Conservation (phyloP, 2,113 vertebrate species). For the Ellobius talpinus region DNA sequence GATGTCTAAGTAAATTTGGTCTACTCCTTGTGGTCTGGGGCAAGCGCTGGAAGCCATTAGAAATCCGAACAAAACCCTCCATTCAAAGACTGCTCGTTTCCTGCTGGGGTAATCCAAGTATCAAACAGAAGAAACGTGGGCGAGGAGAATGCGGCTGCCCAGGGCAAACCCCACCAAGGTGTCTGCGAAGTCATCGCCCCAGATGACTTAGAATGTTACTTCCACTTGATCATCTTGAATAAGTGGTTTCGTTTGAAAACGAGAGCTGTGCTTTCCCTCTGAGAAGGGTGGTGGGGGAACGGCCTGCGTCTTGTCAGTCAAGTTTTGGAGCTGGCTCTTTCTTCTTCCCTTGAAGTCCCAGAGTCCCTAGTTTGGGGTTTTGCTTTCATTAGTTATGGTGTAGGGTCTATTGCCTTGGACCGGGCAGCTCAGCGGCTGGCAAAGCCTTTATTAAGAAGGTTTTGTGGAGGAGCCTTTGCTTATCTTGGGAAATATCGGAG, state of each 20-base stretch:
- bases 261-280: slow-evolving; percentile 36
- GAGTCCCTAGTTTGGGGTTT: slow-evolving; percentile 58
- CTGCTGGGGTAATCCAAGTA: slow-evolving; percentile 92
- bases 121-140: slow-evolving; percentile 89
- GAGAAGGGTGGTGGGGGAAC: slow-evolving; percentile 30
- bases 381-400: slow-evolving; percentile 57
- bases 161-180: slow-evolving; percentile 80
- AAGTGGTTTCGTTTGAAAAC: slow-evolving; percentile 77
- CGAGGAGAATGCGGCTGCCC: slow-evolving; percentile 81
- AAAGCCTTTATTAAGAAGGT: slow-evolving; percentile 71
- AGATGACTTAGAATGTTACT: slow-evolving; percentile 68
- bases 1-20: slow-evolving; percentile 86
- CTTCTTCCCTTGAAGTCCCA: slow-evolving; percentile 81
- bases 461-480: slow-evolving; percentile 57
- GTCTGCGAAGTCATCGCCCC: slow-evolving; percentile 78
- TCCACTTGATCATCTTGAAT: slow-evolving; percentile 79
- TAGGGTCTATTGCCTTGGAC: slow-evolving; percentile 68
- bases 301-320: slow-evolving; percentile 84
- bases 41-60: slow-evolving; percentile 94
- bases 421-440: slow-evolving; percentile 40
- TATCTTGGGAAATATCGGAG: slow-evolving; percentile 82
- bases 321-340: slow-evolving; percentile 76
- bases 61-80: slow-evolving; percentile 92
- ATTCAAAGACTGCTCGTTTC: slow-evolving; percentile 92
- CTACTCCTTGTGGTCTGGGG: slow-evolving; percentile 87